Percentiles rank a stretch among this genome's conserved stretches.
These are phyloP conservation scores for Poicephalus gulielmi DNA, from an alignment of 2,113 vertebrate species.

Conservation along the genomic window DNA sequence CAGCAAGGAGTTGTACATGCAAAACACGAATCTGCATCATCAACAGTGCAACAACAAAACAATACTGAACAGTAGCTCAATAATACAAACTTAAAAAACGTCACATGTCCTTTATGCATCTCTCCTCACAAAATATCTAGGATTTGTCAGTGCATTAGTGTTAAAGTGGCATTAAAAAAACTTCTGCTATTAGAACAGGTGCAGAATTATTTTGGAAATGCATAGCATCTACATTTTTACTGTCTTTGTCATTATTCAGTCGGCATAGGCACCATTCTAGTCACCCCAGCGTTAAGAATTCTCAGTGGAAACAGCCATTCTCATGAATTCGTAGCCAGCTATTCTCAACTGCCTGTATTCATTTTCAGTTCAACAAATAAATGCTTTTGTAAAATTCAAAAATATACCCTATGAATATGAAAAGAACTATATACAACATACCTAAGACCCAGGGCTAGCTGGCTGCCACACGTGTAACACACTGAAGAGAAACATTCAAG, in stretches of 20 bases:
- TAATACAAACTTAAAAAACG: constrained; percentile 65
- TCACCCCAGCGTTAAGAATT: constrained; percentile 75
- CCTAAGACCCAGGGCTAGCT: constrained; percentile 77
- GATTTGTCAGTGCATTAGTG: constrained; percentile 85
- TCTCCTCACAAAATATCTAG: constrained; percentile 77
- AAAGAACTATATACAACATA: constrained; percentile 80
- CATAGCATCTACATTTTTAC: constrained; percentile 81
- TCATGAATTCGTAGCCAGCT: constrained; percentile 60
- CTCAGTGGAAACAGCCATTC: constrained; percentile 75
- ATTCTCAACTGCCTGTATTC: constrained; percentile 69
- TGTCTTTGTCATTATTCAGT: constrained; percentile 66
- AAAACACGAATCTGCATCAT: constrained; percentile 52
- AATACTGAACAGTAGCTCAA: constrained; percentile 70
- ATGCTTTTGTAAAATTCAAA: constrained; percentile 79
- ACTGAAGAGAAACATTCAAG: constrained; percentile 79
- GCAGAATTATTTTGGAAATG: constrained; percentile 82
- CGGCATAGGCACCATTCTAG: constrained; percentile 80
- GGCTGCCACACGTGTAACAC: constrained; percentile 71
- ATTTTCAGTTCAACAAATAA: constrained; percentile 73
- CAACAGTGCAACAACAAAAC: constrained; percentile 64
- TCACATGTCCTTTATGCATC: constrained; percentile 65
- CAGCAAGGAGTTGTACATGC: constrained; percentile 70
- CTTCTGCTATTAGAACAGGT: constrained; percentile 80
- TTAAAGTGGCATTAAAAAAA: constrained; percentile 83
- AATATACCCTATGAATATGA: constrained; percentile 82